A percentile compares a stretch with the other conserved stretches of the same genome.
phyloP scores from a whole-genome alignment of 1,140 invertebrate genomes.

The Macrobrachium rosenbergii region DNA sequence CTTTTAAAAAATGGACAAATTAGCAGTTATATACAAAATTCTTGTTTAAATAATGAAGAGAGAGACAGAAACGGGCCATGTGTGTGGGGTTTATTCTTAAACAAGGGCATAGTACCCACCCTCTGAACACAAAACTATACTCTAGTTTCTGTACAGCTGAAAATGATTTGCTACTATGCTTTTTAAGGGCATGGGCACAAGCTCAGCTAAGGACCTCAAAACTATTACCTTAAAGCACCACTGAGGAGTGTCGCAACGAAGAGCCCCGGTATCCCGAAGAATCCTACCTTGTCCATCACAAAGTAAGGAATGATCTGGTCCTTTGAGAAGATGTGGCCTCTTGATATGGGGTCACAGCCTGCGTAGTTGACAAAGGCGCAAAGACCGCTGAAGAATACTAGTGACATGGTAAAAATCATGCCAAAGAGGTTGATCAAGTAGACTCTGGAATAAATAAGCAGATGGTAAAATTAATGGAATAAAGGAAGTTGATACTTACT shows the following conservation, averaged over 20 bases:
- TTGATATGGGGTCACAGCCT: conserved; percentile 68
- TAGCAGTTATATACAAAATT: too few species aligned
- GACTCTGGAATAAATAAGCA: background rate
- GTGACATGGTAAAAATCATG: background rate
- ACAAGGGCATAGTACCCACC: too few species aligned
- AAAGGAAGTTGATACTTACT: too few species aligned
- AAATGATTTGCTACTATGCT: too few species aligned
- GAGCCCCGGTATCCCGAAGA: conserved; percentile 19
- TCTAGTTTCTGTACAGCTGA: too few species aligned
- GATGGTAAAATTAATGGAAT: background rate
- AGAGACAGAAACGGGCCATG: too few species aligned
- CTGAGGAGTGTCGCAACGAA: conserved; percentile 79
- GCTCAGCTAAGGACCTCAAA: too few species aligned
- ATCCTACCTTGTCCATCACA: conserved; percentile 32
- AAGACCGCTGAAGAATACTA: conserved; percentile 66
- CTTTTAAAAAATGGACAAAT: too few species aligned
- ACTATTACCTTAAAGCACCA: conserved; percentile 75
- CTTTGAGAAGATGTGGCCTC: conserved; percentile 75
- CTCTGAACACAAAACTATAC: too few species aligned
- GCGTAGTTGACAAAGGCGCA: conserved; percentile 68
- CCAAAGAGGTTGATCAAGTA: background rate
- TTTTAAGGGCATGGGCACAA: too few species aligned
- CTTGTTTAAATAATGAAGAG: too few species aligned
- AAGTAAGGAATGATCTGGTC: conserved; percentile 60
- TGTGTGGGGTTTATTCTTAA: too few species aligned